Evolutionary conservation across 1,140 invertebrate genomes (phyloP).

Genomic region (Drosophila sulfurigaster): DNA sequence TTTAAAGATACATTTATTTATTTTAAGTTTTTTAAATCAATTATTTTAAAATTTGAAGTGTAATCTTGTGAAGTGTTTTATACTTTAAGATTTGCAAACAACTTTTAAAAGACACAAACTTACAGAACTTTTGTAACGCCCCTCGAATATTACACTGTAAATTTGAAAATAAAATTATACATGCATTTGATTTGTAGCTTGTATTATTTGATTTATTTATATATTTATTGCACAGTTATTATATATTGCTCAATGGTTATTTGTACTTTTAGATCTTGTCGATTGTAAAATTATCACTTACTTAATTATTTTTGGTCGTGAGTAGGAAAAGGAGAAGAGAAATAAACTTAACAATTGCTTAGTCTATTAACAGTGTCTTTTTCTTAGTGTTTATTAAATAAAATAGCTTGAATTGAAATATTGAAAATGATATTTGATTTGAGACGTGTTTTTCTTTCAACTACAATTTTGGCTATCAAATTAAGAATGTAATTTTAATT

Average conservation of each 20-base stretch:
- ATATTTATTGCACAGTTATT: constrained; percentile 69
- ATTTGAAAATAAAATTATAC: not conserved
- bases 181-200: constrained; percentile 47
- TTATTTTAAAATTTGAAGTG: too few species aligned
- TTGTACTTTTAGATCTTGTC: constrained; percentile 22
- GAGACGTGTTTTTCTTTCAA: constrained; percentile 10
- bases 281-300: constrained; percentile 38
- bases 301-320: constrained; percentile 22
- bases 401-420: constrained; percentile 22
- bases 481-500: constrained; percentile 29
- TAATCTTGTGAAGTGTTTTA: too few species aligned
- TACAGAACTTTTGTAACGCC: too few species aligned
- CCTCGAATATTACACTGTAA: not conserved
- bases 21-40: too few species aligned
- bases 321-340: not conserved
- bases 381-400: constrained; percentile 19
- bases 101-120: too few species aligned
- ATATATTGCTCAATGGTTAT: constrained; percentile 37
- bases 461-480: constrained; percentile 25
- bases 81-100: too few species aligned
- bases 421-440: constrained; percentile 23
- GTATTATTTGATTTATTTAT: constrained; percentile 44
- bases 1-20: too few species aligned
- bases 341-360: constrained; percentile 27
- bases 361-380: constrained; percentile 35